Percentiles rank a stretch among this genome's conserved stretches.
phyloP scores from a whole-genome alignment of 2,888 invertebrate genomes.

The Andrena dorsata region DNA sequence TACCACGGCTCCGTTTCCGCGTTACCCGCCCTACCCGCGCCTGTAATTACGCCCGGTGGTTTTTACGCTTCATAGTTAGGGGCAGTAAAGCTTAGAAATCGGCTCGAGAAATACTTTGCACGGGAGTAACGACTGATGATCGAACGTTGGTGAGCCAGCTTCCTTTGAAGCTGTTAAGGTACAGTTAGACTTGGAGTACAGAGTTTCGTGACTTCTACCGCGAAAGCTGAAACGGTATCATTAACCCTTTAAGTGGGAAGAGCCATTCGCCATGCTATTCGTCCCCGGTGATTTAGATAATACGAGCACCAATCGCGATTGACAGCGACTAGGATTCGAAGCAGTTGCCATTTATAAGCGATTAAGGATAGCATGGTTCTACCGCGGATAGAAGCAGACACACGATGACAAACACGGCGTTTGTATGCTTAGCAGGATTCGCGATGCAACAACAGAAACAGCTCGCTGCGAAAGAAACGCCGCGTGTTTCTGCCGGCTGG shows the following conservation, averaged over 20 bases:
- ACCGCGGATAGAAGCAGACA: neutral
- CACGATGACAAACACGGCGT: neutral
- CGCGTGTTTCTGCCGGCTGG: neutral
- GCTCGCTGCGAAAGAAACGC: neutral
- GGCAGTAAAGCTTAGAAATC: slow-evolving; percentile 17
- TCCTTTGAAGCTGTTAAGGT: neutral
- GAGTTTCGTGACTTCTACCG: neutral
- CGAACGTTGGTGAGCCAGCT: neutral
- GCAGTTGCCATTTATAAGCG: neutral
- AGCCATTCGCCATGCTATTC: too few species aligned
- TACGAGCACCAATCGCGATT: too few species aligned
- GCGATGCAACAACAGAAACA: neutral
- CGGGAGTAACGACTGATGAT: neutral
- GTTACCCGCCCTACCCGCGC: slow-evolving; percentile 3
- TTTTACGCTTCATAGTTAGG: neutral
- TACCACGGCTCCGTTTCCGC: slow-evolving; percentile 47
- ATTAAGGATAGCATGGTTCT: neutral
- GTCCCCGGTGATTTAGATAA: too few species aligned
- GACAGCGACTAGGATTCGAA: too few species aligned
- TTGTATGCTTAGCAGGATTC: neutral
- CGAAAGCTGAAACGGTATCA: neutral
- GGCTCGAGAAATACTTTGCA: neutral
- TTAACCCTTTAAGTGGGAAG: too few species aligned
- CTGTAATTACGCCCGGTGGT: slow-evolving; percentile 24
- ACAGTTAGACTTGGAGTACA: neutral